These are phyloP conservation scores for Pangasius mekongensis DNA, from an alignment of 2,797 vertebrate species.

Conservation along the genomic window DNA sequence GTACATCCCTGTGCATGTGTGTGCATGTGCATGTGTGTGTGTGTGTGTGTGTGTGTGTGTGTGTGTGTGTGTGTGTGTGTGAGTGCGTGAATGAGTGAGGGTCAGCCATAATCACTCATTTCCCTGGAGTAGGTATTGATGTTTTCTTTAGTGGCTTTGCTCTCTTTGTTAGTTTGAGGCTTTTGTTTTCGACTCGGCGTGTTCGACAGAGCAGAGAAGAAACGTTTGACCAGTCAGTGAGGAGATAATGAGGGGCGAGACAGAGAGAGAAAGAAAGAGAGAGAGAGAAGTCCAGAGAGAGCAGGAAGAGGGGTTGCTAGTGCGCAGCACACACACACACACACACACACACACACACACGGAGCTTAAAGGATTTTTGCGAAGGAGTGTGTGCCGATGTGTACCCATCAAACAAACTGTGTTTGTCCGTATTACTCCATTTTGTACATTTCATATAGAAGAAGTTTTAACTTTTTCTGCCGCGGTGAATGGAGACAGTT, in stretches of 20 bases:
- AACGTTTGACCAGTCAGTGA: conserved; percentile 26
- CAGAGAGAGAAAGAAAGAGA: conserved; percentile 5
- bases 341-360: background rate
- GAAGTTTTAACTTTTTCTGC: background rate
- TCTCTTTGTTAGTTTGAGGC: conserved; percentile 34
- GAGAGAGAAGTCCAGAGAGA: background rate
- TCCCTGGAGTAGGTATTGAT: conserved; percentile 13
- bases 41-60: background rate
- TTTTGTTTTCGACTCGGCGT: conserved; percentile 24
- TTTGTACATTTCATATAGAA: background rate
- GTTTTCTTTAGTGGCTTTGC: conserved; percentile 20
- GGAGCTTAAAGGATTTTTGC: background rate
- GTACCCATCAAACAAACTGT: background rate
- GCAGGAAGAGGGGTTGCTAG: background rate
- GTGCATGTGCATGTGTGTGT: background rate
- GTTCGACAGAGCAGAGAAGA: conserved; percentile 22
- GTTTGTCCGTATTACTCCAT: background rate
- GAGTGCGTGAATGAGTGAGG: conserved; percentile 6
- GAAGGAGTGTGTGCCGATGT: background rate
- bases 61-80: conserved; percentile 8
- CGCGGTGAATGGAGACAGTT: background rate
- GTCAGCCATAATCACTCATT: conserved; percentile 17
- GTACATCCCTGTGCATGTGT: no score
- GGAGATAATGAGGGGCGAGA: conserved; percentile 16
- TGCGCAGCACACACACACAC: background rate